phyloP scores from a whole-genome alignment of 2,888 invertebrate species.

The Carcina quercana region DNA sequence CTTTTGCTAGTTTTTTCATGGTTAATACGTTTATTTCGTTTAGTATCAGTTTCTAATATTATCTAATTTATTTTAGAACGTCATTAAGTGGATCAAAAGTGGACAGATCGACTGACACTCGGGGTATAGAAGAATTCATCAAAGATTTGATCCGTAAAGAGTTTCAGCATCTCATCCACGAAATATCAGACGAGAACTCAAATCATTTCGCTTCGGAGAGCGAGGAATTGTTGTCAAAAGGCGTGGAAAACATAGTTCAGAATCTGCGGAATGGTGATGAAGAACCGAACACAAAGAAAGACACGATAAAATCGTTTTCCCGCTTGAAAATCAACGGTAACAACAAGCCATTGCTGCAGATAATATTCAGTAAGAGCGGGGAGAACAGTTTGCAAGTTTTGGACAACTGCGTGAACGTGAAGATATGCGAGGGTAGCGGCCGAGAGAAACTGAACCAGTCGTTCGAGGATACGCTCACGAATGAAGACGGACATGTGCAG shows the following conservation, averaged over 20 bases:
- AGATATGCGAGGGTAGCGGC: slow-evolving; percentile 39
- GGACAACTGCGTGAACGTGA: slow-evolving; percentile 61
- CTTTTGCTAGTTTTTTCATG: slow-evolving; percentile 19
- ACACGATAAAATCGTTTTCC: slow-evolving; percentile 46
- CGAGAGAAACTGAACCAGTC: slow-evolving; percentile 41
- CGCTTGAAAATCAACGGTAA: slow-evolving; percentile 61
- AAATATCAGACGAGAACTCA: slow-evolving; percentile 41
- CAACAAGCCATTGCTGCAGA: slow-evolving; percentile 58
- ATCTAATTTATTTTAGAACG: too few relatives aligned
- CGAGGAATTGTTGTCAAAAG: slow-evolving; percentile 48
- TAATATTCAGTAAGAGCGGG: slow-evolving; percentile 51
- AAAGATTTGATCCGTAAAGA: slow-evolving; percentile 56
- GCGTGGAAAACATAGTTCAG: slow-evolving; percentile 51
- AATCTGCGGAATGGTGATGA: slow-evolving; percentile 35
- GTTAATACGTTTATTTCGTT: slow-evolving; percentile 10
- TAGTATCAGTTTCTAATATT: slow-evolving; percentile 8
- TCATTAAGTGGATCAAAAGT: slow-evolving; percentile 34
- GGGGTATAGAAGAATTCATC: slow-evolving; percentile 57
- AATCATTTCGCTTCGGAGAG: slow-evolving; percentile 21
- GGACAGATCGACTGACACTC: slow-evolving; percentile 59
- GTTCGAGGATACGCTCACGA: slow-evolving; percentile 37
- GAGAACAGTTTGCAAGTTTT: slow-evolving; percentile 59
- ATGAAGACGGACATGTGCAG: slow-evolving; percentile 44
- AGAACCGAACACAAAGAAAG: slow-evolving; percentile 27
- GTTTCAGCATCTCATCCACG: slow-evolving; percentile 46